Conservation (phyloP, 1,140 invertebrate genomes). For the Adelges cooleyi region DNA sequence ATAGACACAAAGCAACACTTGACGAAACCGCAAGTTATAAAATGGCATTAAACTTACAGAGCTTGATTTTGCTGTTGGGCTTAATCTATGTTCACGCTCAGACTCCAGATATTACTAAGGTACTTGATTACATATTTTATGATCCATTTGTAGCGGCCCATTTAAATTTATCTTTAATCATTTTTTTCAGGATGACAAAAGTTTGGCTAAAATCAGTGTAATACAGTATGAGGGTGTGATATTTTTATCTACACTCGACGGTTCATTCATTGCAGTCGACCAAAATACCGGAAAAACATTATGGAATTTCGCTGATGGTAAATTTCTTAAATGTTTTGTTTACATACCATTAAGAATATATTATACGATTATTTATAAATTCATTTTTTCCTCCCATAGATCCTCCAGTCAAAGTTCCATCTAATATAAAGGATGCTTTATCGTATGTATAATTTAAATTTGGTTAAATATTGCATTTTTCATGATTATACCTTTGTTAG, state of each 20-base stretch:
- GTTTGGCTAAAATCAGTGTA: slow-evolving; percentile 41
- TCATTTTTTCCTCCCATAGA: slow-evolving; percentile 46
- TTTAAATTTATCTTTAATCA: background rate
- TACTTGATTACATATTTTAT: background rate
- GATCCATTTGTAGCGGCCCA: background rate
- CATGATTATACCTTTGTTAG: no score
- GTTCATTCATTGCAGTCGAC: slow-evolving; percentile 73
- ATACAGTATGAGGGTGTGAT: slow-evolving; percentile 44
- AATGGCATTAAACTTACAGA: background rate
- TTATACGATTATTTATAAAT: background rate
- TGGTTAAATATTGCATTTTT: no score
- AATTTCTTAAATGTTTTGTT: slow-evolving; percentile 27
- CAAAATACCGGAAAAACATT: slow-evolving; percentile 66
- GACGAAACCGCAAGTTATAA: background rate
- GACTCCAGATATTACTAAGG: background rate
- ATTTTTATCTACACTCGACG: slow-evolving; percentile 83
- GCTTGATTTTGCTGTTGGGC: background rate
- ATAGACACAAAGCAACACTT: background rate
- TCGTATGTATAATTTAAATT: slow-evolving; percentile 40
- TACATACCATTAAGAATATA: slow-evolving; percentile 1
- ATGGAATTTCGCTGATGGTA: slow-evolving; percentile 85
- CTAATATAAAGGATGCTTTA: slow-evolving; percentile 41
- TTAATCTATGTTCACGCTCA: background rate
- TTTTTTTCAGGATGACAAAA: background rate
- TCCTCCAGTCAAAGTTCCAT: slow-evolving; percentile 61